A percentile compares a stretch with the other conserved stretches of the same genome.
Evolutionary conservation across 2,888 invertebrate genomes (phyloP).

Genomic region (Stenodera caucasica): DNA sequence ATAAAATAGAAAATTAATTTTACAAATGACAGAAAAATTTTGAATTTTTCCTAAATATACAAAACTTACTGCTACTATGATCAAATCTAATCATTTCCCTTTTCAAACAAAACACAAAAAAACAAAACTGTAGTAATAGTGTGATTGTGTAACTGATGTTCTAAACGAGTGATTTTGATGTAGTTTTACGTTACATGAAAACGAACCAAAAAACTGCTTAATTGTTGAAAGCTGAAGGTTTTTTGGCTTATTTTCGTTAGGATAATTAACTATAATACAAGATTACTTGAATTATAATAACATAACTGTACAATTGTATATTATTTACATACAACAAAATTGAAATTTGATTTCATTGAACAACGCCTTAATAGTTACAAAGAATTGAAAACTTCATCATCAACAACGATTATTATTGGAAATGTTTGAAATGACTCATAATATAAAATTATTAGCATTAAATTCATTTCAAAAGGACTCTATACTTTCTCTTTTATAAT

Average conservation of each 20-base stretch:
- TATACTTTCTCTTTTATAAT: slow-evolving; percentile 1
- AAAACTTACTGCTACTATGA: background rate
- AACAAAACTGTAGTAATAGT: background rate
- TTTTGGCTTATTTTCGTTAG: background rate
- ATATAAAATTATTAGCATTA: background rate
- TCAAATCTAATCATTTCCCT: background rate
- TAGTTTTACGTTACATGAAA: slow-evolving; percentile 1
- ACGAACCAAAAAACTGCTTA: background rate
- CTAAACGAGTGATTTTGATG: slow-evolving; percentile 8
- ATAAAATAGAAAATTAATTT: too few relatives aligned
- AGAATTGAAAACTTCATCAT: background rate
- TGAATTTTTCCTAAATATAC: background rate
- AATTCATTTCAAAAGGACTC: background rate
- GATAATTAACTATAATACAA: background rate
- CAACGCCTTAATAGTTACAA: background rate
- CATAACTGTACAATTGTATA: too few relatives aligned
- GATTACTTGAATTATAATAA: too few relatives aligned
- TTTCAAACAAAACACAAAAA: background rate
- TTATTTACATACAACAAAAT: too few relatives aligned
- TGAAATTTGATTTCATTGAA: background rate
- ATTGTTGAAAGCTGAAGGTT: slow-evolving; percentile 1
- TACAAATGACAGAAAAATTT: too few relatives aligned
- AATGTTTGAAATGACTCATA: background rate
- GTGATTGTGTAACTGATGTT: background rate
- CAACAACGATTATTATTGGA: background rate